A percentile compares a stretch with the other conserved stretches of the same genome.
phyloP scores from a whole-genome alignment of 2,113 vertebrate species.

The Ochotona princeps region DNA sequence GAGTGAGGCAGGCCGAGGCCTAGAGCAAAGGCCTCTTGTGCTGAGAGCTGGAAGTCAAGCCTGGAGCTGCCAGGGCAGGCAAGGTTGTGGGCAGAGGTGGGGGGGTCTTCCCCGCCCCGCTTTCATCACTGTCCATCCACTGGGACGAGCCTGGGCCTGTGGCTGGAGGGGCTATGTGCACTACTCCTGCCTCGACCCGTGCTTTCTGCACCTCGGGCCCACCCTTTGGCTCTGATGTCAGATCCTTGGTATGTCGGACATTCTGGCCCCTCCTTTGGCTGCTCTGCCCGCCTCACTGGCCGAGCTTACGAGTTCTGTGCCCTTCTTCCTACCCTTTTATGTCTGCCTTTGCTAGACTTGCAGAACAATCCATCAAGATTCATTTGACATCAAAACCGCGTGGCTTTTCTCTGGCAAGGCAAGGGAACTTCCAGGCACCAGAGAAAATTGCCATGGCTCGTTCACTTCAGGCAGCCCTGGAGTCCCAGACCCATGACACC shows the following conservation, averaged over 20 bases:
- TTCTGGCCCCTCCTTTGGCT: slow-evolving; percentile 36
- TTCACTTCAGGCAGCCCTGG: background rate
- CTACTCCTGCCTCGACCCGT: background rate
- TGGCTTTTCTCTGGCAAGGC: slow-evolving; percentile 40
- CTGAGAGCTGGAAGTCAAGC: background rate
- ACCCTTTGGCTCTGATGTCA: slow-evolving; percentile 60
- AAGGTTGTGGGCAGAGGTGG: background rate
- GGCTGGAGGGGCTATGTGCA: background rate
- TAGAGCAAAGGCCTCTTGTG: background rate
- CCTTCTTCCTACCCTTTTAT: slow-evolving; percentile 52
- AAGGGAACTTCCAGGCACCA: background rate
- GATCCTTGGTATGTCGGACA: slow-evolving; percentile 68
- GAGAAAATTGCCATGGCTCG: background rate
- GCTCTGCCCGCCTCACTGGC: slow-evolving; percentile 52
- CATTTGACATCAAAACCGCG: slow-evolving; percentile 27
- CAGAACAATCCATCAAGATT: background rate
- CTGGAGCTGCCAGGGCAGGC: background rate
- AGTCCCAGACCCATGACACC: too few relatives aligned
- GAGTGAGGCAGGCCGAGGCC: background rate
- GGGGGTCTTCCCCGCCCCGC: too few relatives aligned
- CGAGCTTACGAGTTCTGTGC: background rate
- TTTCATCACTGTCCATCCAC: background rate
- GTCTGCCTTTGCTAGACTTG: slow-evolving; percentile 36
- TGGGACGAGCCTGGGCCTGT: background rate
- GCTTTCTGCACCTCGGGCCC: background rate